These are phyloP conservation scores for Sminthopsis crassicaudata DNA, from an alignment of 2,113 vertebrate genomes.

Conservation along the genomic window DNA sequence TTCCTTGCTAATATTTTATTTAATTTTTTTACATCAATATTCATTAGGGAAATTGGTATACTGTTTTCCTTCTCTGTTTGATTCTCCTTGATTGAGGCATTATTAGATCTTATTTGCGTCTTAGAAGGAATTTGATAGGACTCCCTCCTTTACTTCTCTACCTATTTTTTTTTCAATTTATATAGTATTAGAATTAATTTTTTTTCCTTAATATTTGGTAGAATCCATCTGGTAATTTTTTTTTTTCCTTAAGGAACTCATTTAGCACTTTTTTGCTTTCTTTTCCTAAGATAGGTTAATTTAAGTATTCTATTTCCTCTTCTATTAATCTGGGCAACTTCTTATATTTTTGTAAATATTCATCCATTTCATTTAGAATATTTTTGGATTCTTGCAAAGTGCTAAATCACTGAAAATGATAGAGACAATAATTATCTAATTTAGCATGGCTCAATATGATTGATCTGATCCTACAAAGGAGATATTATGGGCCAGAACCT, in stretches of 20 bases:
- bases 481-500: too few species aligned
- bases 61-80: background rate
- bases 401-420: too few species aligned
- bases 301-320: too few species aligned
- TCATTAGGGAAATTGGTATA: background rate
- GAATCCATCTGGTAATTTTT: background rate
- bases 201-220: background rate
- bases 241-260: background rate
- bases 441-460: too few species aligned
- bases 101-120: background rate
- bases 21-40: background rate
- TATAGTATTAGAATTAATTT: background rate
- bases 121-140: background rate
- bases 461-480: too few species aligned
- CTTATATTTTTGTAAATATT: too few species aligned
- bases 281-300: too few species aligned
- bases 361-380: too few species aligned
- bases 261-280: too few species aligned
- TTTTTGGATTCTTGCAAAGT: too few species aligned
- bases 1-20: background rate
- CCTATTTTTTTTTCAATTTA: background rate
- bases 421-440: too few species aligned
- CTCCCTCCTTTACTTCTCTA: background rate
- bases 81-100: background rate
- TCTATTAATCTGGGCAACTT: too few species aligned